phyloP scores from a whole-genome alignment of 1,140 invertebrate genomes.

The silkworm (Bombyx mori) region ASM3026992v2 NC_085122.1:14377001-14377500 shows the following conservation, averaged over 20 bases:
- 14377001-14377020: too few species aligned
- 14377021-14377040: too few species aligned
- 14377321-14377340: conserved; percentile 26
- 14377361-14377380: conserved; percentile 20
- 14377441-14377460: conserved; percentile 24
- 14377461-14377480: conserved; percentile 30
- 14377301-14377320: conserved; percentile 14
- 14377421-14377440: conserved; percentile 27
- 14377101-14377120: too few species aligned
- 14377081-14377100: too few species aligned
- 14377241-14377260: conserved; percentile 9
- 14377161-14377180: too few species aligned
- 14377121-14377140: too few species aligned
- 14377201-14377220: conserved; percentile 8
- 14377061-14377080: too few species aligned
- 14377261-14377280: conserved; percentile 5
- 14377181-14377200: too few species aligned
- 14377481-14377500: conserved; percentile 14
- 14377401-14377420: conserved; percentile 26
- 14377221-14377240: conserved; percentile 15
- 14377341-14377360: conserved; percentile 28
- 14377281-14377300: conserved; percentile 18
- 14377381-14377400: conserved; percentile 21
- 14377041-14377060: too few species aligned
- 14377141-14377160: too few species aligned